Evolutionary conservation across 2,888 invertebrate genomes (phyloP).

Genomic region (Microplitis deprimator): DNA sequence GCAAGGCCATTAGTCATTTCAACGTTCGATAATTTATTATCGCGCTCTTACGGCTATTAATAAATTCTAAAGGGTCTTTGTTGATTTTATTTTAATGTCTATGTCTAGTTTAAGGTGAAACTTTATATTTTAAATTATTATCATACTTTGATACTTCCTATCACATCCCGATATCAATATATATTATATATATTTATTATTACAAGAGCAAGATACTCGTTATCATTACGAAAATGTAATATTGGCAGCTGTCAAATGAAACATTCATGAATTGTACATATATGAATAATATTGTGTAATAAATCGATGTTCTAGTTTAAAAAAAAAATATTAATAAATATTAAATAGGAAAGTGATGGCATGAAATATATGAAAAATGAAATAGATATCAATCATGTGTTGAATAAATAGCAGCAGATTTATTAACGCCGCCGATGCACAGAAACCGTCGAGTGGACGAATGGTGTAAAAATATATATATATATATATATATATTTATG

Average conservation of each 20-base stretch:
- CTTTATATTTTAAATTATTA: neutral
- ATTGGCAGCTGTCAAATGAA: conserved; percentile 5
- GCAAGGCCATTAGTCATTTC: neutral
- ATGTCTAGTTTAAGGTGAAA: no score
- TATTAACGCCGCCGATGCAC: conserved; percentile 20
- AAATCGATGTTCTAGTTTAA: neutral
- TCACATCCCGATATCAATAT: neutral
- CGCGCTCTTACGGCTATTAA: neutral
- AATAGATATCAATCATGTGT: neutral
- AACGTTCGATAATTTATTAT: neutral
- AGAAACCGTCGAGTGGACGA: neutral
- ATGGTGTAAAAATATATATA: conserved; percentile 10
- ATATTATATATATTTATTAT: neutral
- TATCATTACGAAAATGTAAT: neutral
- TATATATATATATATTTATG: neutral
- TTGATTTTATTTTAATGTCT: no score
- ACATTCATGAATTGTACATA: neutral
- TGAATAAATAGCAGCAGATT: conserved; percentile 16
- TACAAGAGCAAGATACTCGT: neutral
- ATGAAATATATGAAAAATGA: neutral
- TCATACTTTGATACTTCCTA: neutral
- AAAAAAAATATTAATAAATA: neutral
- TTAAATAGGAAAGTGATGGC: neutral
- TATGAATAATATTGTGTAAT: neutral
- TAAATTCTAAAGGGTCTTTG: neutral